A percentile compares a stretch with the other conserved stretches of the same genome.
phyloP scores from a whole-genome alignment of 2,113 vertebrate species.

The Pelecanus crispus region DNA sequence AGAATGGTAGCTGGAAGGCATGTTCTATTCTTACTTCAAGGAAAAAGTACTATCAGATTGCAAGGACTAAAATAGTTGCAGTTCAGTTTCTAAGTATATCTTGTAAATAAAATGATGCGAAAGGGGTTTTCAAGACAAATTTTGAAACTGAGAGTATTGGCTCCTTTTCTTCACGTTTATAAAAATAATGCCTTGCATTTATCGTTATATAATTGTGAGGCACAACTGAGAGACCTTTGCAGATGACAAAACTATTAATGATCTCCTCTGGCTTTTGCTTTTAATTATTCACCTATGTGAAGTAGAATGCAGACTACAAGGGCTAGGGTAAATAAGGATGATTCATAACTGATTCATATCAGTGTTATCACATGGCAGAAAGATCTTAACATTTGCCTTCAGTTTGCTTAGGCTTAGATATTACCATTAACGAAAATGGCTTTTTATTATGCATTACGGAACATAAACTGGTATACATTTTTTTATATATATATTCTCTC shows the following conservation, averaged over 20 bases:
- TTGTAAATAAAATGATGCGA: neutral
- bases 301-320: neutral
- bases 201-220: neutral
- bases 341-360: neutral
- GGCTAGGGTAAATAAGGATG: neutral
- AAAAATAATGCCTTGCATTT: neutral
- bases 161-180: neutral
- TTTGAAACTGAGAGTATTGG: neutral
- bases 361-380: neutral
- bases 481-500: too few species aligned
- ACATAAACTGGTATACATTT: neutral
- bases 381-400: neutral
- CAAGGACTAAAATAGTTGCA: neutral
- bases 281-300: constrained; percentile 18
- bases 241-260: constrained; percentile 40
- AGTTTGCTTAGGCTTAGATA: neutral
- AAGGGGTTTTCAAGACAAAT: neutral
- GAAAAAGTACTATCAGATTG: neutral
- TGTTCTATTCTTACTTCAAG: constrained; percentile 10
- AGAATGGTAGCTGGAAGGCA: constrained; percentile 17
- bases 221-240: constrained; percentile 20
- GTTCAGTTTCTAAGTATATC: neutral
- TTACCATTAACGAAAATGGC: neutral
- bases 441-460: neutral
- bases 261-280: constrained; percentile 38